Conservation (phyloP, 2,113 vertebrate species). For the Atractosteus spatula region DNA sequence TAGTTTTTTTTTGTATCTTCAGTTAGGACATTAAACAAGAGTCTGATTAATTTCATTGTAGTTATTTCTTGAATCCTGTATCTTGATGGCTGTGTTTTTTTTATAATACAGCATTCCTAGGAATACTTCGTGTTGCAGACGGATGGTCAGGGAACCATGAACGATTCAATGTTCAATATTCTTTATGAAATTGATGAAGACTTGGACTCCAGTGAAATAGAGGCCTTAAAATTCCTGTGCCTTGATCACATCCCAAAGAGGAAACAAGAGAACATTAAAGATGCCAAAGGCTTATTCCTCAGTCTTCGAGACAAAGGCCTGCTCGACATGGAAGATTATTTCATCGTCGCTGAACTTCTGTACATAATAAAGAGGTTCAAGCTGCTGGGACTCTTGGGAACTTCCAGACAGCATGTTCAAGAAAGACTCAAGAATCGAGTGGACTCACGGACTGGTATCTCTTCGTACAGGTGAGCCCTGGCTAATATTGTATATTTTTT, state of each 20-base stretch:
- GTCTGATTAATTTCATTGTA: too few species aligned
- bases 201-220: conserved; percentile 43
- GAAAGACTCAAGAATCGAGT: conserved; percentile 25
- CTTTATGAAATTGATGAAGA: conserved; percentile 46
- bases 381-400: conserved; percentile 41
- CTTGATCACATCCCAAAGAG: conserved; percentile 36
- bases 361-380: conserved; percentile 44
- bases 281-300: conserved; percentile 45
- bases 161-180: background rate
- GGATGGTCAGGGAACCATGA: too few species aligned
- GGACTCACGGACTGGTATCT: conserved; percentile 39
- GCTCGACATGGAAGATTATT: conserved; percentile 24
- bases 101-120: too few species aligned
- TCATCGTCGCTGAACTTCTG: conserved; percentile 62
- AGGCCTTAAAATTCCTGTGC: conserved; percentile 60
- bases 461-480: conserved; percentile 52
- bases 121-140: too few species aligned
- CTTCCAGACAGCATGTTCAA: conserved; percentile 37
- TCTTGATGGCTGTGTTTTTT: too few species aligned
- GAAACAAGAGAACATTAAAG: conserved; percentile 48
- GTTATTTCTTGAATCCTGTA: too few species aligned
- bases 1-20: too few species aligned
- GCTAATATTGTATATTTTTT: too few species aligned
- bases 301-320: conserved; percentile 45
- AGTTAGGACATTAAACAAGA: too few species aligned